A percentile compares a stretch with the other conserved stretches of the same genome.
Conservation (phyloP, 1,140 invertebrate species). For the Drosophila virilis region DNA sequence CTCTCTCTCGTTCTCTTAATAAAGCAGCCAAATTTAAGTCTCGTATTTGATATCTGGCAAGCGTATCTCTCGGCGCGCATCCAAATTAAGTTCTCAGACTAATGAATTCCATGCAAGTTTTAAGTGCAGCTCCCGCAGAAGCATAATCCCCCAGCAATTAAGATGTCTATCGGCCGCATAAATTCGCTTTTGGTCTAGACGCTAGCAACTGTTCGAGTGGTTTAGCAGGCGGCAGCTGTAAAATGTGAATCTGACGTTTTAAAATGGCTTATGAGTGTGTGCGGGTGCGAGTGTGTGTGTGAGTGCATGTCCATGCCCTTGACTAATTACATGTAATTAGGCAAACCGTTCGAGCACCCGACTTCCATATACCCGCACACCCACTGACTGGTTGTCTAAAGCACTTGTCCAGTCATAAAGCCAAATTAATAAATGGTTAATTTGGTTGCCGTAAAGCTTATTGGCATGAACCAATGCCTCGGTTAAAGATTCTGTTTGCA, state of each 20-base stretch:
- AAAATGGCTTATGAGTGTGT: constrained; percentile 11
- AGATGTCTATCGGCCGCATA: constrained; percentile 67
- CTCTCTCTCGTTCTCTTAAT: constrained; percentile 27
- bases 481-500: too few relatives aligned
- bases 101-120: constrained; percentile 53
- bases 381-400: background rate
- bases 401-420: background rate
- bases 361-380: constrained; percentile 2
- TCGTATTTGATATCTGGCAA: constrained; percentile 1
- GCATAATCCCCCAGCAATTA: constrained; percentile 72
- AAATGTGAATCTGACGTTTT: constrained; percentile 38
- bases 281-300: background rate
- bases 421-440: background rate
- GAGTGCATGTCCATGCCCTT: constrained; percentile 23
- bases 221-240: constrained; percentile 29
- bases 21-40: constrained; percentile 46
- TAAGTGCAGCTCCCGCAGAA: constrained; percentile 30
- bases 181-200: constrained; percentile 67
- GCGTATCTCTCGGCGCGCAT: background rate
- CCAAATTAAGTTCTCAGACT: constrained; percentile 20
- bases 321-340: constrained; percentile 65
- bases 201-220: constrained; percentile 21
- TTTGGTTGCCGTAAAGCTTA: too few relatives aligned
- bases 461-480: too few relatives aligned
- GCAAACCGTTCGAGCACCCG: constrained; percentile 2